Conservation (phyloP, 1,140 invertebrate genomes). For the Drosophila prosaltans region DNA sequence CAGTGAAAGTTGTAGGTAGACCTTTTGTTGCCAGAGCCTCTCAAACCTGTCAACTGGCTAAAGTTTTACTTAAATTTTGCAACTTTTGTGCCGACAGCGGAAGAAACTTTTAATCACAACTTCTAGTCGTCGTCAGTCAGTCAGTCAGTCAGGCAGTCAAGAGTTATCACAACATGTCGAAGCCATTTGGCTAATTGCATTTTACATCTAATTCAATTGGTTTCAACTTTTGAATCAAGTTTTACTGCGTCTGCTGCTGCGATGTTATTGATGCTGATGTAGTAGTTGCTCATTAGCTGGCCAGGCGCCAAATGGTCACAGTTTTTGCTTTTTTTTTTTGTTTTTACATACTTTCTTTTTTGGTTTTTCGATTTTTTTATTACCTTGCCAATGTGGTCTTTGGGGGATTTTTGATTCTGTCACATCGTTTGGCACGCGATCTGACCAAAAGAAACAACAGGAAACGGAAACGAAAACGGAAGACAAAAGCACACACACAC, state of each 20-base stretch:
- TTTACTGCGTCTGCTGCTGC: not conserved
- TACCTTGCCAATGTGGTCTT: slow-evolving; percentile 32
- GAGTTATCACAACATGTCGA: slow-evolving; percentile 59
- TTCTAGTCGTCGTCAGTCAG: slow-evolving; percentile 11
- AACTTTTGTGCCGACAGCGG: slow-evolving; percentile 32
- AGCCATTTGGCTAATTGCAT: slow-evolving; percentile 75
- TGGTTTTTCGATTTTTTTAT: slow-evolving; percentile 54
- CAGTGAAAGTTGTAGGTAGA: slow-evolving; percentile 45
- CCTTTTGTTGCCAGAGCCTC: slow-evolving; percentile 27
- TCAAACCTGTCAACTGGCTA: slow-evolving; percentile 18
- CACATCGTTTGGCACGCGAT: slow-evolving; percentile 76
- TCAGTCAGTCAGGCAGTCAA: slow-evolving; percentile 15
- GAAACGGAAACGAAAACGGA: slow-evolving; percentile 58
- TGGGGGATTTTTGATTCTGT: slow-evolving; percentile 51
- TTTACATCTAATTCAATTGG: slow-evolving; percentile 68
- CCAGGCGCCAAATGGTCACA: slow-evolving; percentile 42
- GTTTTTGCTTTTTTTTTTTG: not conserved
- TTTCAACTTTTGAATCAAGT: slow-evolving; percentile 29
- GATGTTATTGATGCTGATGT: slow-evolving; percentile 25
- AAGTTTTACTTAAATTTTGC: slow-evolving; percentile 13
- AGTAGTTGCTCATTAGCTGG: slow-evolving; percentile 47
- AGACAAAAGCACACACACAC: slow-evolving; percentile 41
- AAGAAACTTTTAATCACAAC: slow-evolving; percentile 65
- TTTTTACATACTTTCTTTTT: not conserved
- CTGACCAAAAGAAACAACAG: slow-evolving; percentile 32